Percentiles rank a stretch among this genome's conserved stretches.
These are phyloP conservation scores for Dermatemys mawii DNA, from an alignment of 2,113 vertebrate species.

Conservation along the genomic window DNA sequence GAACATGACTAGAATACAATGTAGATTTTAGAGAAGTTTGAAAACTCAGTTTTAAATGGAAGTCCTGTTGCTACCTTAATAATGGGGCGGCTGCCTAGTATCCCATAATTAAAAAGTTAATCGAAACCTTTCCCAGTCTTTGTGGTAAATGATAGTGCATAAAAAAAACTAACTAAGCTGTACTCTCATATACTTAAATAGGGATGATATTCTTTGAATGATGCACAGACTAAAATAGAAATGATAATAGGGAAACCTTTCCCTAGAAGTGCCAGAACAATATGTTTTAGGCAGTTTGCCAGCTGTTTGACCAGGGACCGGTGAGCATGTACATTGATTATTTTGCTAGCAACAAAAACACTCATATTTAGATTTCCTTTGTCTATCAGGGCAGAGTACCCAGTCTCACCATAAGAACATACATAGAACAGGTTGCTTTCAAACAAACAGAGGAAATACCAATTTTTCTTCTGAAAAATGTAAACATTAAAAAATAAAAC, in stretches of 20 bases:
- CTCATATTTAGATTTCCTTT: neutral
- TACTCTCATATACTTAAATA: neutral
- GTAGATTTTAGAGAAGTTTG: neutral
- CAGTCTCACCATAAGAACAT: neutral
- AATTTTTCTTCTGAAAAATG: neutral
- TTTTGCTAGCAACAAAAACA: neutral
- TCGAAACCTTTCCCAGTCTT: neutral
- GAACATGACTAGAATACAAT: neutral
- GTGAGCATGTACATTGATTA: neutral
- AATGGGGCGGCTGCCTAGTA: neutral
- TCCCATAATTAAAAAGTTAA: neutral
- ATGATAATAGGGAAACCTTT: neutral
- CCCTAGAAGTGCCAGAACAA: neutral
- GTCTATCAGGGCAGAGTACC: no score
- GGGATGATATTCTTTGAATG: neutral
- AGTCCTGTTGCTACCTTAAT: neutral
- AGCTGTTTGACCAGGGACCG: neutral
- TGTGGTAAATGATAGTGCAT: neutral
- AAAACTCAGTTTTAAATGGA: neutral
- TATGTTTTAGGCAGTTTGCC: neutral
- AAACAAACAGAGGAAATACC: neutral
- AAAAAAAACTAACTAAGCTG: neutral
- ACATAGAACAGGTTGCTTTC: accelerated
- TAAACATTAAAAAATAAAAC: neutral
- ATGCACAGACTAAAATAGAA: neutral